phyloP scores from a whole-genome alignment of 2,888 invertebrate genomes.

The Limnephilus marmoratus region DNA sequence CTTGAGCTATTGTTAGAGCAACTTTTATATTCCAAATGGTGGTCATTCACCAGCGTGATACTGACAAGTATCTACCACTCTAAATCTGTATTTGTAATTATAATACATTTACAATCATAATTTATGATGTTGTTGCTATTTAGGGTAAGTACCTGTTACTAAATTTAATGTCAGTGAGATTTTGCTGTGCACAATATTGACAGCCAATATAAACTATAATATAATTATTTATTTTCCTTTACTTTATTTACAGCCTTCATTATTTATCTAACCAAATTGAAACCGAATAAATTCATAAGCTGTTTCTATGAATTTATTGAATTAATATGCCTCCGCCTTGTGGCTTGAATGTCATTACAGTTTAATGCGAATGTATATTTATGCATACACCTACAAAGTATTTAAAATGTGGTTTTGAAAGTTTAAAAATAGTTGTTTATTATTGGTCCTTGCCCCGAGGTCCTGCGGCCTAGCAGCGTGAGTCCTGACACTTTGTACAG shows the following conservation, averaged over 20 bases:
- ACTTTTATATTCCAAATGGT: not conserved
- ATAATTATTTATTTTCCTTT: not conserved
- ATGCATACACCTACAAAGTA: not conserved
- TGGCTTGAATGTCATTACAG: not conserved
- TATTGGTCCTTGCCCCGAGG: not conserved
- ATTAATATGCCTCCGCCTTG: not conserved
- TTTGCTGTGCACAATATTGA: not conserved
- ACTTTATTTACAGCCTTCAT: not conserved
- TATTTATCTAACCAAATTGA: not conserved
- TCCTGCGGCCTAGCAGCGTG: conserved; percentile 9
- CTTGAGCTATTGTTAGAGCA: not conserved
- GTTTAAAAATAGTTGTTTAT: conserved; percentile 19
- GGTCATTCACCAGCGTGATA: not conserved
- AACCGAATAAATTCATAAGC: not conserved
- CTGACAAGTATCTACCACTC: not conserved
- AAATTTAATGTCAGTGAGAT: not conserved
- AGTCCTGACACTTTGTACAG: conserved; percentile 9
- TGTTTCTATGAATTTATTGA: not conserved
- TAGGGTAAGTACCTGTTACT: not conserved
- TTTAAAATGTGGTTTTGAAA: not conserved
- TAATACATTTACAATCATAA: not conserved
- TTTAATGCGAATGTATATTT: not conserved
- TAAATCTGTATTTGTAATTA: not conserved
- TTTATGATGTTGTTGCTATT: not conserved
- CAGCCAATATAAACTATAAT: not conserved